These are phyloP conservation scores for Dryocosmus kuriphilus DNA, from an alignment of 2,888 invertebrate genomes.

Conservation along the genomic window DNA sequence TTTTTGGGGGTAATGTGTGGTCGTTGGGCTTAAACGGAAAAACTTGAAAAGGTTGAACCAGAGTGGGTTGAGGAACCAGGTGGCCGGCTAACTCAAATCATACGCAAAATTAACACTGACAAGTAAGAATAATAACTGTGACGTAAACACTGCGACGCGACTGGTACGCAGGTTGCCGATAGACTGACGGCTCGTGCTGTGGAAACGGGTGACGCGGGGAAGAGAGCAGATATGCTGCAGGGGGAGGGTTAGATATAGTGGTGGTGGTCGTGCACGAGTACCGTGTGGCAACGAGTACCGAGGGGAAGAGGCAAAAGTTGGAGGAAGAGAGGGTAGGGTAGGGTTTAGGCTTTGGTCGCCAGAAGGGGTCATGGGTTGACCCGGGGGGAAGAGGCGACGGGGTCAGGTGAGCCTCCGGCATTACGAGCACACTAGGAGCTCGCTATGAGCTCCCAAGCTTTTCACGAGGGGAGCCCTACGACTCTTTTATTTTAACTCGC, in stretches of 20 bases:
- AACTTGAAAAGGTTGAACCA: background rate
- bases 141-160: slow-evolving; percentile 75
- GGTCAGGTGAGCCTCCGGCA: slow-evolving; percentile 37
- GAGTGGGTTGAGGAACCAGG: slow-evolving; percentile 22
- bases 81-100: slow-evolving; percentile 32
- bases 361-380: slow-evolving; percentile 19
- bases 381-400: slow-evolving; percentile 35
- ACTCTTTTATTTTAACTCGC: slow-evolving; percentile 35
- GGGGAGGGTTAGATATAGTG: slow-evolving; percentile 25
- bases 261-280: slow-evolving; percentile 31
- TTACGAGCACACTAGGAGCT: slow-evolving; percentile 3
- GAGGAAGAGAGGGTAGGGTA: slow-evolving; percentile 1
- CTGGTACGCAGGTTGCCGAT: slow-evolving; percentile 77
- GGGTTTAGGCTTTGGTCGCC: background rate
- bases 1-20: background rate
- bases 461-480: slow-evolving; percentile 27
- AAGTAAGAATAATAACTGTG: slow-evolving; percentile 73
- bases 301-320: slow-evolving; percentile 29
- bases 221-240: slow-evolving; percentile 25
- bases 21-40: slow-evolving; percentile 6
- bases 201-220: slow-evolving; percentile 14
- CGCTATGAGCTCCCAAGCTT: slow-evolving; percentile 31
- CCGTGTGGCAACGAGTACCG: slow-evolving; percentile 16
- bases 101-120: slow-evolving; percentile 66
- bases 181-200: slow-evolving; percentile 69